These are phyloP conservation scores for Carabus problematicus DNA, from an alignment of 2,888 invertebrate species.

Conservation along the genomic window DNA sequence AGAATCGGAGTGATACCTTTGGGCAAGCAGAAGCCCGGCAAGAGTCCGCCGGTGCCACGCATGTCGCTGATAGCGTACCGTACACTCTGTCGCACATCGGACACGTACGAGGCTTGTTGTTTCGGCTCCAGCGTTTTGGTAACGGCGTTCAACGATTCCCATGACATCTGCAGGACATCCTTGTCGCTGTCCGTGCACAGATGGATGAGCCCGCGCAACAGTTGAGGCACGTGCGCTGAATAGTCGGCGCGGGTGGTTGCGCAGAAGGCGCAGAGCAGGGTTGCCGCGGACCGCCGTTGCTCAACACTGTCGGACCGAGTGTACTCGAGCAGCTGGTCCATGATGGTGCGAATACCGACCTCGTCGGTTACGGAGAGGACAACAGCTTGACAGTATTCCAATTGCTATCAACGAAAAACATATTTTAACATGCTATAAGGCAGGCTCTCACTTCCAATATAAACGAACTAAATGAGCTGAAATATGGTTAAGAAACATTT, in stretches of 20 bases:
- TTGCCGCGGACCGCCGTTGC: slow-evolving; percentile 81
- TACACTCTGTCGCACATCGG: slow-evolving; percentile 92
- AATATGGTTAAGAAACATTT: no score
- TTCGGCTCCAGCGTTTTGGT: slow-evolving; percentile 86
- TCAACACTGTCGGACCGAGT: slow-evolving; percentile 70
- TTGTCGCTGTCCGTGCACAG: slow-evolving; percentile 83
- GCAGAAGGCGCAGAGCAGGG: slow-evolving; percentile 89
- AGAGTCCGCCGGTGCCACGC: slow-evolving; percentile 71
- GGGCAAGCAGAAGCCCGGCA: slow-evolving; percentile 93
- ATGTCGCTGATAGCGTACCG: slow-evolving; percentile 87
- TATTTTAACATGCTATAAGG: no score
- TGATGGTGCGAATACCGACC: slow-evolving; percentile 83
- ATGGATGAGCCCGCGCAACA: slow-evolving; percentile 85
- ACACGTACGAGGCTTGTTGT: slow-evolving; percentile 85
- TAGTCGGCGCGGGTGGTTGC: slow-evolving; percentile 89
- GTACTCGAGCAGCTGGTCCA: slow-evolving; percentile 84
- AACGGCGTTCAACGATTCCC: slow-evolving; percentile 91
- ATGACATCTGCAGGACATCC: slow-evolving; percentile 82
- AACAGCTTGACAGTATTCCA: slow-evolving; percentile 92
- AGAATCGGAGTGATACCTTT: slow-evolving; percentile 92
- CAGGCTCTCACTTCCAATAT: no score
- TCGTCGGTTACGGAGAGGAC: slow-evolving; percentile 90
- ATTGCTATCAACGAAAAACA: slow-evolving; percentile 63
- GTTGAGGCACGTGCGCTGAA: slow-evolving; percentile 84
- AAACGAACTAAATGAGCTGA: no score